phyloP scores from a whole-genome alignment of 2,888 invertebrate species.

The Plutella xylostella region DNA sequence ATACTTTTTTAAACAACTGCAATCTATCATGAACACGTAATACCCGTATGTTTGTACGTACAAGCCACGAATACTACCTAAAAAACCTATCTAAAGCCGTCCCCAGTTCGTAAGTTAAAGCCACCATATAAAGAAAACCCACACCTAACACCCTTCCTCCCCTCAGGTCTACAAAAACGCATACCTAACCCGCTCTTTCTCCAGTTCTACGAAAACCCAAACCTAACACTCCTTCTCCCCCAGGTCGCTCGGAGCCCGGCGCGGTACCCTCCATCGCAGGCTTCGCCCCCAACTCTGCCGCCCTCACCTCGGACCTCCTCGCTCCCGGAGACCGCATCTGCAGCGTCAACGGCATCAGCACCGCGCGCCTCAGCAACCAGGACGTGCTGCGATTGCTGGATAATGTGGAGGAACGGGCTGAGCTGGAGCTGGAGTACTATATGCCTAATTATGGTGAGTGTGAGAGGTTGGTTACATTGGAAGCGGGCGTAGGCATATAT shows the following conservation, averaged over 20 bases:
- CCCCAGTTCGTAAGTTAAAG: no score
- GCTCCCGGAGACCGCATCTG: constrained; percentile 84
- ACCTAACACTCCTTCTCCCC: not conserved
- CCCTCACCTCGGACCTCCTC: constrained; percentile 80
- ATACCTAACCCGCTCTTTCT: no score
- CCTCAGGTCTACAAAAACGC: no score
- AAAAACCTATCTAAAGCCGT: no score
- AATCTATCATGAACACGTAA: no score
- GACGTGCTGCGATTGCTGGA: constrained; percentile 81
- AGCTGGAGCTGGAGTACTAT: constrained; percentile 87
- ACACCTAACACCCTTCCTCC: no score
- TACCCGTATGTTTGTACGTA: no score
- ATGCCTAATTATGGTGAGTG: constrained; percentile 83
- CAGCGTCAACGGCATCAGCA: constrained; percentile 85
- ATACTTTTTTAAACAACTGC: no score
- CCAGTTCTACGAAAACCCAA: no score
- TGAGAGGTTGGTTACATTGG: not conserved
- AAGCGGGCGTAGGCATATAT: not conserved
- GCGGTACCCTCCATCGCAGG: constrained; percentile 75
- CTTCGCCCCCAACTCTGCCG: constrained; percentile 77
- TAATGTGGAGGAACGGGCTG: constrained; percentile 78
- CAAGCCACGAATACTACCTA: no score
- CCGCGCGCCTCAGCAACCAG: constrained; percentile 79
- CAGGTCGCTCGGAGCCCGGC: constrained; percentile 78
- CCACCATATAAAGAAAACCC: no score